phyloP scores from a whole-genome alignment of 92 coral and sea anemone species.

The Diadumene lineata region DNA sequence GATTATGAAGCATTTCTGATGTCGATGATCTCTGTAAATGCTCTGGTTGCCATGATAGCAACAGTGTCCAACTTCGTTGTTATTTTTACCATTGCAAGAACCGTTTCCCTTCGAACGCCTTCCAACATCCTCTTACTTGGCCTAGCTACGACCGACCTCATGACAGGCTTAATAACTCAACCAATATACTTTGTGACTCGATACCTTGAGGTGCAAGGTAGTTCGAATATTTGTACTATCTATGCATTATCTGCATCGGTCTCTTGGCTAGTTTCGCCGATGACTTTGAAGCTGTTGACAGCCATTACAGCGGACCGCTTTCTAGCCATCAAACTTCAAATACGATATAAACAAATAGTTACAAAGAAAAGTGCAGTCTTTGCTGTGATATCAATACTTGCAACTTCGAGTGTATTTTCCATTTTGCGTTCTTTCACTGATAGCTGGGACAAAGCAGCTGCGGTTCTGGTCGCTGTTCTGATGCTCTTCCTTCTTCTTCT shows the following conservation, averaged over 20 bases:
- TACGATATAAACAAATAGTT: background rate
- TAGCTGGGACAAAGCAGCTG: background rate
- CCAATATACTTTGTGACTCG: background rate
- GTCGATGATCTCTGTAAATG: background rate
- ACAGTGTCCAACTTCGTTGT: background rate
- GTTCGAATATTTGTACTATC: background rate
- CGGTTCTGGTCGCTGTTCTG: background rate
- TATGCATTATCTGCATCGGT: background rate
- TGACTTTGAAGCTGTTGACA: background rate
- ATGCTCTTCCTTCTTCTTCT: background rate
- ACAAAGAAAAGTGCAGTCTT: no score
- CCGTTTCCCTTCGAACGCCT: background rate
- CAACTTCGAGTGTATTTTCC: background rate
- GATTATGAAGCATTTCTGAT: no score
- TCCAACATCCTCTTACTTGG: constrained; percentile 13
- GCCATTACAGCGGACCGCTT: background rate
- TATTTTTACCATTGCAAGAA: background rate
- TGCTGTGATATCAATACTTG: background rate
- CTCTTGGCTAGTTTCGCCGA: background rate
- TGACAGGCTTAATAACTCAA: background rate
- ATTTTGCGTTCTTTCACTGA: background rate
- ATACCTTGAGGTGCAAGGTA: background rate
- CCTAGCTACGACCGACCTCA: constrained; percentile 1
- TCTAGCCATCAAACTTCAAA: background rate
- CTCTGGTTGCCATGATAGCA: background rate